These are phyloP conservation scores for Emydura subglobosa DNA, from an alignment of 2,113 vertebrate genomes.

Conservation along the genomic window DNA sequence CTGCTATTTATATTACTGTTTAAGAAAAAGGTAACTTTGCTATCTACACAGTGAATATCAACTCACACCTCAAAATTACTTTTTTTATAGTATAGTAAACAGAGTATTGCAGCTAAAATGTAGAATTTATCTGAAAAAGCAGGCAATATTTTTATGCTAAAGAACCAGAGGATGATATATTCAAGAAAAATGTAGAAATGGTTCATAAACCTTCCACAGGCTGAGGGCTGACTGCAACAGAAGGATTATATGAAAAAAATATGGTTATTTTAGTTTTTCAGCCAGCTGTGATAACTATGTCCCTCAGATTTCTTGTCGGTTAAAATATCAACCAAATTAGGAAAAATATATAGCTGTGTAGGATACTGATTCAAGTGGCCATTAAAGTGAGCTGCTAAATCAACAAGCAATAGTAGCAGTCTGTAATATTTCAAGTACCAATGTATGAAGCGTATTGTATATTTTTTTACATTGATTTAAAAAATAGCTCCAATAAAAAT, in stretches of 20 bases:
- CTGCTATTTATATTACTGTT: not conserved
- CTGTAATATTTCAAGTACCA: not conserved
- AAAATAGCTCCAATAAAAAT: not conserved
- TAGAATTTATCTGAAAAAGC: not conserved
- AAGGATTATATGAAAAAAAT: not conserved
- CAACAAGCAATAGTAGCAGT: not conserved
- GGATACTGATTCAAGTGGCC: not conserved
- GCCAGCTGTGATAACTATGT: not conserved
- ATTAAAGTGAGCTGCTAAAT: not conserved
- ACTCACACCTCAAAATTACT: not conserved
- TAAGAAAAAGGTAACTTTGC: not conserved
- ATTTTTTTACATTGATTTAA: not conserved
- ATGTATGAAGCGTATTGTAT: not conserved
- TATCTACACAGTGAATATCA: not conserved
- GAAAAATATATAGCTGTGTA: not conserved
- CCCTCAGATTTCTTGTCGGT: not conserved
- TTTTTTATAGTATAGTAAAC: not conserved
- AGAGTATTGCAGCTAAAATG: not conserved
- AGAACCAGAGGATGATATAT: not conserved
- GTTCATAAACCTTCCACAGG: not conserved
- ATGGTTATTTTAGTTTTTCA: not conserved
- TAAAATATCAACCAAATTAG: not conserved
- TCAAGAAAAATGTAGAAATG: not conserved
- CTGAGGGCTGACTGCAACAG: not conserved
- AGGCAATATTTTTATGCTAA: not conserved